Conservation (phyloP, 2,797 vertebrate species). For the Ptychobarbus kaznakovi region DNA sequence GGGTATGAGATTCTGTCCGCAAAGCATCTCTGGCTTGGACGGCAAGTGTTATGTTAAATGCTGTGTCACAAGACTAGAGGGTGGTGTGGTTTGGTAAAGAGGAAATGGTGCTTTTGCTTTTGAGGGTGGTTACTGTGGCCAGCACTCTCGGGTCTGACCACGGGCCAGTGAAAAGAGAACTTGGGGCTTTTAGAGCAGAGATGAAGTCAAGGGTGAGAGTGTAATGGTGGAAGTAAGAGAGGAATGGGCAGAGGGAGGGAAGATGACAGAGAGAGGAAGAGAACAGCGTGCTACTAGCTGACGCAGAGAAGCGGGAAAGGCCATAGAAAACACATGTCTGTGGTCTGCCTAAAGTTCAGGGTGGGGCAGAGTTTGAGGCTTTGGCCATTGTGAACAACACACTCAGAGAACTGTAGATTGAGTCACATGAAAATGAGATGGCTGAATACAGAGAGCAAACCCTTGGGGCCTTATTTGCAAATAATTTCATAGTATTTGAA, state of each 20-base stretch:
- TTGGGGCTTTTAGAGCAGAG: slow-evolving; percentile 54
- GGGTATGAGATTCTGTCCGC: slow-evolving; percentile 28
- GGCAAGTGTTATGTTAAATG: slow-evolving; percentile 56
- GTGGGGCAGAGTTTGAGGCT: slow-evolving; percentile 8
- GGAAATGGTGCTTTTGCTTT: slow-evolving; percentile 68
- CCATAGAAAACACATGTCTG: slow-evolving; percentile 21
- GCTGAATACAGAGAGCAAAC: background rate
- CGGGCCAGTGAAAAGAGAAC: slow-evolving; percentile 57
- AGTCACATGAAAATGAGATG: slow-evolving; percentile 1
- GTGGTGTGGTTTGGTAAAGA: slow-evolving; percentile 60
- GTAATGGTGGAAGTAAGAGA: slow-evolving; percentile 9
- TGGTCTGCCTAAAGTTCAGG: slow-evolving; percentile 32
- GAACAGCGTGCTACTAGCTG: background rate
- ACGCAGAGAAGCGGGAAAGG: background rate
- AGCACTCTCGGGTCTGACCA: slow-evolving; percentile 57
- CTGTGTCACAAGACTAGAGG: slow-evolving; percentile 52
- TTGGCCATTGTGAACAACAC: slow-evolving; percentile 44
- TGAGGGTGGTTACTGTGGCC: slow-evolving; percentile 49
- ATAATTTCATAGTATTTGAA: background rate
- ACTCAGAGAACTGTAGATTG: background rate
- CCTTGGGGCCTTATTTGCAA: background rate
- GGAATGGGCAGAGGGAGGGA: slow-evolving; percentile 3
- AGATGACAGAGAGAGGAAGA: slow-evolving; percentile 3
- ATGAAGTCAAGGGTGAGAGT: slow-evolving; percentile 20
- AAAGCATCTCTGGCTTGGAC: slow-evolving; percentile 36